Percentiles rank a stretch among this genome's conserved stretches.
phyloP scores from a whole-genome alignment of 2,888 invertebrate genomes.

The Poecilus cupreus region DNA sequence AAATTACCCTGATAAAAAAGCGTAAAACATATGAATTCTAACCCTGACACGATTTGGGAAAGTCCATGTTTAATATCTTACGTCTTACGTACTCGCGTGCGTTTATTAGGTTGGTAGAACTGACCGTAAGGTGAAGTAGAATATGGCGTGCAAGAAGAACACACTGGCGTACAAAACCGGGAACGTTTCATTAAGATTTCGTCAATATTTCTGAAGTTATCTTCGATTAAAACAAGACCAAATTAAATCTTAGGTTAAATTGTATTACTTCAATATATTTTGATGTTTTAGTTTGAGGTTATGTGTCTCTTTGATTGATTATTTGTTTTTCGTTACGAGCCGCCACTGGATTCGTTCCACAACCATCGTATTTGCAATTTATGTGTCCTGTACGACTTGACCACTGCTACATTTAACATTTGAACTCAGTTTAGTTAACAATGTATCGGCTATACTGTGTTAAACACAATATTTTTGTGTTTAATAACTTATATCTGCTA shows the following conservation, averaged over 20 bases:
- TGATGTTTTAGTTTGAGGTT: not conserved
- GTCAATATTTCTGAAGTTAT: not conserved
- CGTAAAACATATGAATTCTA: slow-evolving; percentile 35
- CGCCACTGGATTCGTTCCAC: slow-evolving; percentile 33
- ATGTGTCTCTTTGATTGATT: not conserved
- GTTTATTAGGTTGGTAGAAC: not conserved
- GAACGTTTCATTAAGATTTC: not conserved
- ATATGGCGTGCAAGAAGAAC: slow-evolving; percentile 9
- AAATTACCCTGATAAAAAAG: slow-evolving; percentile 34
- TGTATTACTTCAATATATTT: not conserved
- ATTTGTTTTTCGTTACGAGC: slow-evolving; percentile 18
- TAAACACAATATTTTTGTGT: not conserved
- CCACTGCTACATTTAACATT: slow-evolving; percentile 36
- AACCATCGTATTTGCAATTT: slow-evolving; percentile 42
- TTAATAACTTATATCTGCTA: not conserved
- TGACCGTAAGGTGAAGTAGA: slow-evolving; percentile 30
- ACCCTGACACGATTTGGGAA: slow-evolving; percentile 45
- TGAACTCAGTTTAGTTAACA: slow-evolving; percentile 18
- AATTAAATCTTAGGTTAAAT: not conserved
- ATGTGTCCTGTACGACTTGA: slow-evolving; percentile 40
- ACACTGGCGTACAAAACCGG: not conserved
- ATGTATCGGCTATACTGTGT: not conserved
- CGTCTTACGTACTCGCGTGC: not conserved
- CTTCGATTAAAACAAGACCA: not conserved
- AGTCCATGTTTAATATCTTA: not conserved